Evolutionary conservation across 2,888 invertebrate genomes (phyloP).

Genomic region (Smittia sp.): DNA sequence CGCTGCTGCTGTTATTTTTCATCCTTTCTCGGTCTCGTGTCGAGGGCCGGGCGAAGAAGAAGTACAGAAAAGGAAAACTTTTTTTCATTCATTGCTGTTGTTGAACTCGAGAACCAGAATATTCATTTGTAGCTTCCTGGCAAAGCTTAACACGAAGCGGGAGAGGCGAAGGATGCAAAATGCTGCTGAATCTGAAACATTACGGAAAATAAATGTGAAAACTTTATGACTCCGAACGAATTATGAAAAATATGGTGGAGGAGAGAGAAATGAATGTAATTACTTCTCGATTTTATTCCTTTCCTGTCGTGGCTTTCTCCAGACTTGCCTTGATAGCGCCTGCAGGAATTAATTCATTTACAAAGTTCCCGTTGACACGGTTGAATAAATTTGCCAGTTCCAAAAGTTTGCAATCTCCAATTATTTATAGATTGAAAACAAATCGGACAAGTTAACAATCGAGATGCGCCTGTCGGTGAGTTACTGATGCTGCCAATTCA

Average conservation of each 20-base stretch:
- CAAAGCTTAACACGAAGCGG: not conserved
- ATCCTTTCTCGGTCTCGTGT: not conserved
- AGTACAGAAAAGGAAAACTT: not conserved
- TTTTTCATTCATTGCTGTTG: slow-evolving; percentile 18
- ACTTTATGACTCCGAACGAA: not conserved
- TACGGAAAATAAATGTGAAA: slow-evolving; percentile 14
- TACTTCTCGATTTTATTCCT: slow-evolving; percentile 3
- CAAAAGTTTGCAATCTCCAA: no score
- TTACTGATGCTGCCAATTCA: no score
- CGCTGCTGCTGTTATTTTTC: not conserved
- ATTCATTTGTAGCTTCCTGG: slow-evolving; percentile 11
- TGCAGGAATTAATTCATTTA: no score
- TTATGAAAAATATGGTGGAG: slow-evolving; percentile 11
- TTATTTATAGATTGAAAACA: no score
- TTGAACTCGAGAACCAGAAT: slow-evolving; percentile 10
- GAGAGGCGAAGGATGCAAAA: not conserved
- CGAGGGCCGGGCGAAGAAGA: not conserved
- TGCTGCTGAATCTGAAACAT: not conserved
- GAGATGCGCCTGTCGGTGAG: no score
- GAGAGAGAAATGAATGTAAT: not conserved
- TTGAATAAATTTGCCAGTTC: no score
- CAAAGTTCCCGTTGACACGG: no score
- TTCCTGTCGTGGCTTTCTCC: not conserved
- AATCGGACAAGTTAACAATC: no score
- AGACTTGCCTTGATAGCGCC: no score